These are phyloP conservation scores for Gadopsis marmoratus DNA, from an alignment of 2,797 vertebrate genomes.

Conservation along the genomic window DNA sequence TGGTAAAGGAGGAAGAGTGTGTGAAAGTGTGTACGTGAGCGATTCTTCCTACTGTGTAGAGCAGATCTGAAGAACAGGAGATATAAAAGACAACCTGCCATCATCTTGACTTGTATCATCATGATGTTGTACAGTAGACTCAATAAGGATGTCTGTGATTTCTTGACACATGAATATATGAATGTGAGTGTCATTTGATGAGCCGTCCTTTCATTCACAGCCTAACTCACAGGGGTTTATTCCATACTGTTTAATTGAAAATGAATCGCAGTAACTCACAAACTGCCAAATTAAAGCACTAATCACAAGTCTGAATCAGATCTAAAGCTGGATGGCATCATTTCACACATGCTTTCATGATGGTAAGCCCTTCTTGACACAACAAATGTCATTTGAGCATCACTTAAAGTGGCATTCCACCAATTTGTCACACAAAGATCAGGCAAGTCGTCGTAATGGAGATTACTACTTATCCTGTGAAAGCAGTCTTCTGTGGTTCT, in stretches of 20 bases:
- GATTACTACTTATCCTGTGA: background rate
- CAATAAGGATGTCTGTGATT: background rate
- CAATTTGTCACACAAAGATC: background rate
- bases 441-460: too few relatives aligned
- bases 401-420: background rate
- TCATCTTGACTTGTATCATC: background rate
- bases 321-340: background rate
- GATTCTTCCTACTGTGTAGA: background rate
- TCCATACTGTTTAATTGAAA: background rate
- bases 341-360: background rate
- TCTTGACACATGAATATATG: background rate
- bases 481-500: background rate
- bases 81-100: background rate
- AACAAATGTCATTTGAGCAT: background rate
- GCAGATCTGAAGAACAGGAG: background rate
- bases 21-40: background rate
- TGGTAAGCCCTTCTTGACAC: background rate
- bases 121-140: background rate
- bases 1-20: background rate
- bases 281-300: background rate
- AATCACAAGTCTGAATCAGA: background rate
- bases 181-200: constrained; percentile 19
- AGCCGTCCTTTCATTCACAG: background rate
- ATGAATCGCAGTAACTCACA: background rate
- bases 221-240: background rate